Percentiles rank a stretch among this genome's conserved stretches.
Conservation (phyloP, 2,113 vertebrate genomes). For the Syngnathoides biaculeatus region DNA sequence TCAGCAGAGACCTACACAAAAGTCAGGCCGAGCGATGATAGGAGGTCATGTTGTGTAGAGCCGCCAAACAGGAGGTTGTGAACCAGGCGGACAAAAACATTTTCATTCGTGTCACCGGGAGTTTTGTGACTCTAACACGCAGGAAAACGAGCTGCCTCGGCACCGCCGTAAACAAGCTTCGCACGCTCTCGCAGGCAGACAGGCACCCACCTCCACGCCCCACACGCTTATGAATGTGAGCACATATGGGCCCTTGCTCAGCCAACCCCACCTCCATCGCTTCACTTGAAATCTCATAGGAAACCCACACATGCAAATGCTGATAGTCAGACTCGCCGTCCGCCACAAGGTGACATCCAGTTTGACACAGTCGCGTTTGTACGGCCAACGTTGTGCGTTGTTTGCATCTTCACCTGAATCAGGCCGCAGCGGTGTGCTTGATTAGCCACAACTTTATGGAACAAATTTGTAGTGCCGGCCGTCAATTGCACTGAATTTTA, state of each 20-base stretch:
- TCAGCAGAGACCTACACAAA: slow-evolving; percentile 31
- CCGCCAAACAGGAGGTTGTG: slow-evolving; percentile 24
- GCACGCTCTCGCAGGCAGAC: slow-evolving; percentile 26
- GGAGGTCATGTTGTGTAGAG: slow-evolving; percentile 25
- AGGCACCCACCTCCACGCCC: slow-evolving; percentile 24
- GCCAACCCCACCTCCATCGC: slow-evolving; percentile 22
- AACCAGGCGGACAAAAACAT: slow-evolving; percentile 20
- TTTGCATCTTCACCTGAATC: slow-evolving; percentile 31
- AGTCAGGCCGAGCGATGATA: slow-evolving; percentile 37
- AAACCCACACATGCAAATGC: slow-evolving; percentile 61
- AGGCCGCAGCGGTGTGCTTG: not conserved
- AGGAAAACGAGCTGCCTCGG: slow-evolving; percentile 46
- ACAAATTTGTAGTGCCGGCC: not conserved
- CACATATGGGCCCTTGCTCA: slow-evolving; percentile 27
- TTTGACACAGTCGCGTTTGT: slow-evolving; percentile 12
- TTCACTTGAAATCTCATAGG: slow-evolving; percentile 45
- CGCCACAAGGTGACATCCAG: slow-evolving; percentile 27
- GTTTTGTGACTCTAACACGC: slow-evolving; percentile 26
- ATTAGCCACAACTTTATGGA: not conserved
- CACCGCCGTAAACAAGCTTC: slow-evolving; percentile 61
- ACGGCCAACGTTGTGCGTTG: too few species aligned
- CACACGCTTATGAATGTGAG: slow-evolving; percentile 23
- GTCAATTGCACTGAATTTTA: not conserved
- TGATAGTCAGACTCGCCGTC: slow-evolving; percentile 28
- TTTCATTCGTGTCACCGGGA: slow-evolving; percentile 40